Evolutionary conservation across 2,888 invertebrate species (phyloP), one percentile per base, ranked within the genome.

Genomic region (Cheilosia scutellata): DNA sequence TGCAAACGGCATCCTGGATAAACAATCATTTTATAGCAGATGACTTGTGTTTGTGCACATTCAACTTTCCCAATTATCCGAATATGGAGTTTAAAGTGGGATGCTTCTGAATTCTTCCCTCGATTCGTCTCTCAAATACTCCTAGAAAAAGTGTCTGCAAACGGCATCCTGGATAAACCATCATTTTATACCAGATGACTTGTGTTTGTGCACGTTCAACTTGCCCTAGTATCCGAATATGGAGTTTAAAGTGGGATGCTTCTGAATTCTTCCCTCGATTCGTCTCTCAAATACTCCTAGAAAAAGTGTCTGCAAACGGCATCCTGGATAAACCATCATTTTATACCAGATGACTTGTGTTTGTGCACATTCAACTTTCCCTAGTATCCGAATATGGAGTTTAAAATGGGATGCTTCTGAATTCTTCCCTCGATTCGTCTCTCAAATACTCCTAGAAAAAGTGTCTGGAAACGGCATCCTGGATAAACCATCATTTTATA

Each of bases 231-330:
- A 37, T 13, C 6, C 40, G n/a, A 7, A 62, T 6, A 11, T 13
- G 70, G 70, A 70, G 57, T 29, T 70, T 25, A 70, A 68, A 70
- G 58, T 70, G 57, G 47, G 70, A 70, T 57, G n/a, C 29, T 20
- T 47, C 27, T 47, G 57, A 44, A 62, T n/a, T 2, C 2, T 33
- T 7, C 44, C 70, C 33, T 58, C 47, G 57, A 58, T 47, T 58
- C 27, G 70, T 70, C 70, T 58, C 70, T 57, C 58, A 58, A 58
- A 58, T 31, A 29, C 70, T 70, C 70, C 57, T n/a, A 70, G 70
- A 70, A n/a, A 20, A 70, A 47, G 31, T 40, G 70, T 40, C 33
- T 57, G 47, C 70, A 47, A 70, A 44, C 70, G 70, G 70, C 70
- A 70, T 70, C 57, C 70, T 70, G 57, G 70, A 49, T 57, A 58